These are phyloP conservation scores for Pandemis heparana DNA, from an alignment of 2,888 invertebrate genomes.

Conservation along the genomic window DNA sequence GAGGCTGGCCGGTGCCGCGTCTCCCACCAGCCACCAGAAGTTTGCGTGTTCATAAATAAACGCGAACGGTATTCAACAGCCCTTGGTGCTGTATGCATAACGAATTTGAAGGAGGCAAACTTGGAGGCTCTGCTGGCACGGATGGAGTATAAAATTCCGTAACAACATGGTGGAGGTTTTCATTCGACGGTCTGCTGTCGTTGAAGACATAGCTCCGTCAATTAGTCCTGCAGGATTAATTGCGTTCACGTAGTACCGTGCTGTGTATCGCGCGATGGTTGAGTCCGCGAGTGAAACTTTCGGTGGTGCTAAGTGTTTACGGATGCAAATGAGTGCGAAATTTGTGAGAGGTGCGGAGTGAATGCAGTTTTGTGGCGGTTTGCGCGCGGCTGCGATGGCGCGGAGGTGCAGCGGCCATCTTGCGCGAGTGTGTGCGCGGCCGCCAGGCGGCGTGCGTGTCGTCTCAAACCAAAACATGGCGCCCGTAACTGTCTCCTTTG, in stretches of 20 bases:
- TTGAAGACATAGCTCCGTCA: constrained; percentile 83
- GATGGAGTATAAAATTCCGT: constrained; percentile 86
- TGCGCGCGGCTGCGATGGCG: constrained; percentile 48
- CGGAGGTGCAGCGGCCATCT: constrained; percentile 68
- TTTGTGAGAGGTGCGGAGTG: constrained; percentile 56
- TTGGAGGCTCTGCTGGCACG: constrained; percentile 85
- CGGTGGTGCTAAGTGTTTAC: constrained; percentile 55
- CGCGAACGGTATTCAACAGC: constrained; percentile 87
- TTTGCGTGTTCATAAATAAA: constrained; percentile 87
- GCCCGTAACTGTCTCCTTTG: constrained; percentile 66
- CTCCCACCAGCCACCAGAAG: constrained; percentile 85
- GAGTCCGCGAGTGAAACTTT: constrained; percentile 43
- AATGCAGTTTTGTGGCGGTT: constrained; percentile 63
- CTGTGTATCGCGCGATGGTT: background rate
- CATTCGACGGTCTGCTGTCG: constrained; percentile 84
- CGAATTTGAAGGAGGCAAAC: constrained; percentile 87
- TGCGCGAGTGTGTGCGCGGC: constrained; percentile 67
- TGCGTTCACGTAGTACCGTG: background rate
- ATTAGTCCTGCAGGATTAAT: constrained; percentile 63
- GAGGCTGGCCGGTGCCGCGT: constrained; percentile 59
- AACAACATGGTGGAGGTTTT: constrained; percentile 85
- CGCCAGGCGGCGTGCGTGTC: constrained; percentile 81
- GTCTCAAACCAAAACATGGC: constrained; percentile 68
- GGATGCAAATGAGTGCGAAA: constrained; percentile 63
- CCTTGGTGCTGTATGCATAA: constrained; percentile 87